Evolutionary conservation across 2,888 invertebrate genomes (phyloP), one percentile per base, ranked within the genome.

Genomic region (Sesia bembeciformis): DNA sequence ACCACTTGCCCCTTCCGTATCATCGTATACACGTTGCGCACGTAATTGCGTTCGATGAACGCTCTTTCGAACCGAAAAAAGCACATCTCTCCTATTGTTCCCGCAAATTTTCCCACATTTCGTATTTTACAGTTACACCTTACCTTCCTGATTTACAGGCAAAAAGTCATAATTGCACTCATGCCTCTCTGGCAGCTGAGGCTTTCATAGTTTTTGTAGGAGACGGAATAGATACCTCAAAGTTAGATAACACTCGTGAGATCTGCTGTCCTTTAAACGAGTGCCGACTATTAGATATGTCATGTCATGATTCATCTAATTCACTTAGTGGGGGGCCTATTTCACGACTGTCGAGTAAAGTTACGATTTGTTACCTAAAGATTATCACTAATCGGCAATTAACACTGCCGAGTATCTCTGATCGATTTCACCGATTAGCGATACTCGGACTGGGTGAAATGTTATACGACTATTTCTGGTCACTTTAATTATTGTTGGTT

Each of bases 31-130:
- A 76, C 74, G 75, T 71, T 68, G 75, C 70, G 69, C 77, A 74
- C 75, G 78, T 83, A 88, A 88, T 88, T 87, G 72, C 76, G 70
- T 75, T 84, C 79, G 85, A 84, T 76, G 81, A 80, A 82, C 80
- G 75, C 84, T 86, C 84, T 84, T 84, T 72, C 81, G 46, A 78
- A 78, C 83, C 85, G 78, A 88, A 88, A 89, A 84, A 88, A 80
- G 65, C 67, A 40, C 83, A 78, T 81, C 79, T 83, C 81, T 82
- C 81, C 70, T 74, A 88, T 88, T 89, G 88, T 88, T 81, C 66
- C 65, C 70, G 66, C 65, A 72, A 64, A 76, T 78, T 77, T 81
- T 89, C 89, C 86, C 89, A 88, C 88, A 86, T 85, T 87, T 87
- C 81, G 85, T 78, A 81, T 72, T 77, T 79, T 80, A 85, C 87